These are phyloP conservation scores for Alcis repandata DNA, from an alignment of 2,888 invertebrate species.

Conservation along the genomic window DNA sequence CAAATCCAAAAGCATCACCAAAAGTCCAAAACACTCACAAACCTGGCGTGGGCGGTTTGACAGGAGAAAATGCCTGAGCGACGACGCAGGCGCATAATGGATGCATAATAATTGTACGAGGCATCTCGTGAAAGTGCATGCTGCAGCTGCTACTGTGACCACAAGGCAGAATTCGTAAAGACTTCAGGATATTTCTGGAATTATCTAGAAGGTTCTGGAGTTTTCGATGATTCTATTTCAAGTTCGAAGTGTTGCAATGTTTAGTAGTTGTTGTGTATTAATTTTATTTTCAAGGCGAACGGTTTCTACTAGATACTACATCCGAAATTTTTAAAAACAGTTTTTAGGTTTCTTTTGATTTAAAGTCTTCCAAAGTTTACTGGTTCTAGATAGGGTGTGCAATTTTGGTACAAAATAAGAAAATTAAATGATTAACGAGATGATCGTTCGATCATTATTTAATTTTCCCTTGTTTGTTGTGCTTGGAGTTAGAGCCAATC, in stretches of 20 bases:
- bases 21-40: conserved; percentile 51
- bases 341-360: no score
- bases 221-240: background rate
- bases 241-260: background rate
- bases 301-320: background rate
- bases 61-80: conserved; percentile 65
- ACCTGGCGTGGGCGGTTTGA: conserved; percentile 69
- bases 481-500: no score
- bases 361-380: no score
- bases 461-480: no score
- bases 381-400: no score
- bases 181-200: background rate
- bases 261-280: background rate
- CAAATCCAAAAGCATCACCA: conserved; percentile 22
- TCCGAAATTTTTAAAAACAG: no score
- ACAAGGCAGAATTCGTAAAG: background rate
- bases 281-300: background rate
- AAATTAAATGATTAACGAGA: no score
- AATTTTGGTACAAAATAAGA: no score
- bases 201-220: background rate
- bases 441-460: no score
- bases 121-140: conserved; percentile 84
- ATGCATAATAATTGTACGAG: conserved; percentile 77
- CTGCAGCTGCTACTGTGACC: conserved; percentile 36
- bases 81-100: conserved; percentile 73